phyloP scores from a whole-genome alignment of 2,797 vertebrate genomes.

The Lacerta viridis region DNA sequence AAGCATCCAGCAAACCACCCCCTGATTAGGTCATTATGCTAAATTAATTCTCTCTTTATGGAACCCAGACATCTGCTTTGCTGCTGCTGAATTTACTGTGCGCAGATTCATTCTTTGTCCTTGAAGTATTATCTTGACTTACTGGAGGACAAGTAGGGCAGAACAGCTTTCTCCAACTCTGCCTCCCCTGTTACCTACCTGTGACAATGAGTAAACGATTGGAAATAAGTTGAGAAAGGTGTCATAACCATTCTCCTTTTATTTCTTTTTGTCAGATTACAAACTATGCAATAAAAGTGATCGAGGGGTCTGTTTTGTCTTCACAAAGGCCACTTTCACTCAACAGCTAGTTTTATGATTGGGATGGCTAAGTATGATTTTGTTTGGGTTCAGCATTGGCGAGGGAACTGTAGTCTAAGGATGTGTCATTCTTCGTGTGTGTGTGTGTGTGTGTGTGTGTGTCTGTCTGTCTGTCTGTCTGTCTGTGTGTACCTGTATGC shows the following conservation, averaged over 20 bases:
- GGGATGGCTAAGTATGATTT: not conserved
- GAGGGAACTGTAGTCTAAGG: not conserved
- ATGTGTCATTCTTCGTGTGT: not conserved
- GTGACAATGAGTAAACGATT: not conserved
- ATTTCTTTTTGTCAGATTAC: not conserved
- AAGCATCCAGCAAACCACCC: not conserved
- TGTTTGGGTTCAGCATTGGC: not conserved
- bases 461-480: too few species aligned
- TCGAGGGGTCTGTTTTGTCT: not conserved
- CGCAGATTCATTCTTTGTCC: not conserved
- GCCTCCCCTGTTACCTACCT: not conserved
- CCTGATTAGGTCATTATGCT: not conserved
- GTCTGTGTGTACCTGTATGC: too few species aligned
- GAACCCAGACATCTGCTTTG: not conserved
- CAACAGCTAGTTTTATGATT: not conserved
- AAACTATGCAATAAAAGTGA: not conserved
- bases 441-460: too few species aligned
- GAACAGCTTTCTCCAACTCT: not conserved
- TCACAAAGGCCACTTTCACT: not conserved
- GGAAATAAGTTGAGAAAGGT: not conserved
- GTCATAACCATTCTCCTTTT: not conserved
- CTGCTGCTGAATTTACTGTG: not conserved
- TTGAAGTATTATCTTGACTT: not conserved
- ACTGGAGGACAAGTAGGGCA: not conserved
- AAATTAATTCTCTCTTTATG: not conserved